Evolutionary conservation across 2,888 invertebrate genomes (phyloP), one percentile per base, ranked within the genome.

Genomic region (Cantharis rustica): DNA sequence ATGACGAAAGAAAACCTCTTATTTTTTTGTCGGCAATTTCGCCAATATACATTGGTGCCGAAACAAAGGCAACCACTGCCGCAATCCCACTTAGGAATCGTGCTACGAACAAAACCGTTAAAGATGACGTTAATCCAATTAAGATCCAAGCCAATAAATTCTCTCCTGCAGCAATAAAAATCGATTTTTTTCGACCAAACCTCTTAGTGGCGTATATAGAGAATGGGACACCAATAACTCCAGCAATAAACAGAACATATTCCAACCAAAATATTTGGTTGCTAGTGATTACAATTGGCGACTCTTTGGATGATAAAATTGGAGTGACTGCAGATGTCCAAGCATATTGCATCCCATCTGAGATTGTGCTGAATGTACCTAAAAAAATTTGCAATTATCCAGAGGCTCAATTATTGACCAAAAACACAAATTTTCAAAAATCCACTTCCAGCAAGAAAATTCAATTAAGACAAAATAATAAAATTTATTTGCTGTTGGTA

Each of bases 131-230:
- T 5, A 85, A 72, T 10, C 86, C 86, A 20, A 87, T 86, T 15
- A 87, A 74, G 16, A 86, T 79, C 87, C 88, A 88, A 2, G 86
- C 84, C 1, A 85, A 66, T 3, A 88, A 69, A 27, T 85, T 86
- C 31, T 83, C 83, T 5, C 80, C 75, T 4, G 85, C 84, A 0
- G 88, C 86, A 11, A 84, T 77, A 4, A 88, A 77, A 11, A 88
- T 84, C 3, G 88, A 85, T 71, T 83, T 84, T 77, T 86, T 86
- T 23, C 87, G 79, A 5, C 87, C 87, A 26, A 87, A 82, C 75
- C 81, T 83, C 77, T 87, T 86, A 47, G 64, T 17, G 63, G 16
- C 16, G 10, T 16, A 63, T 73, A 86, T 84, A 66, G 86, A 86
- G 4, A 85, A 9, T 3, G 71, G 63, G 16, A 71, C 16, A 1